Conservation (phyloP, 2,113 vertebrate genomes). For the Corythaixoides concolor region DNA sequence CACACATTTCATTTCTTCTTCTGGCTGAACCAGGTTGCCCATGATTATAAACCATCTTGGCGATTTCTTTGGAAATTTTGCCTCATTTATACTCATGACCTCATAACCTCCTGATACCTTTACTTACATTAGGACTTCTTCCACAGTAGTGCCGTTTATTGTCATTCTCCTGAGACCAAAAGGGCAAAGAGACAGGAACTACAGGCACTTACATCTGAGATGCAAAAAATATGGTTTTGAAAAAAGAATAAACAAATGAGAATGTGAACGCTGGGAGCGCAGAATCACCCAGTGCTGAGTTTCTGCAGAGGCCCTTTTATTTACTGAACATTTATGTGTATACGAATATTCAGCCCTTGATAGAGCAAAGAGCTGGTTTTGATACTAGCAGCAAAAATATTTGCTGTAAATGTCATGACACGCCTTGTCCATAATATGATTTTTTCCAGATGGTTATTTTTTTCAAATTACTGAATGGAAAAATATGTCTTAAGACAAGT, state of each 20-base stretch:
- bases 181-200: conserved; percentile 57
- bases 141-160: conserved; percentile 32
- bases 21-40: conserved; percentile 57
- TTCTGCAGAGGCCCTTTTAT: conserved; percentile 67
- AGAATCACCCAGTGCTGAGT: conserved; percentile 43
- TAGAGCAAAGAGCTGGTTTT: conserved; percentile 70
- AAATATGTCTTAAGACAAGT: conserved; percentile 76
- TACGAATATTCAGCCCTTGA: conserved; percentile 65
- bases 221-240: conserved; percentile 57
- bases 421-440: conserved; percentile 79
- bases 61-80: conserved; percentile 75
- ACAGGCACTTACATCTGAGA: conserved; percentile 40
- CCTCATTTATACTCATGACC: conserved; percentile 64
- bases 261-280: conserved; percentile 34
- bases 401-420: conserved; percentile 82
- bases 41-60: conserved; percentile 63
- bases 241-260: conserved; percentile 65
- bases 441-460: conserved; percentile 82
- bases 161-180: conserved; percentile 55
- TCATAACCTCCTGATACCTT: conserved; percentile 63
- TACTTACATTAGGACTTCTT: conserved; percentile 68
- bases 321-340: conserved; percentile 71
- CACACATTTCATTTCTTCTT: conserved; percentile 67
- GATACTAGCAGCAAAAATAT: conserved; percentile 80
- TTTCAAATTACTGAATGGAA: conserved; percentile 78